phyloP scores from a whole-genome alignment of 2,113 vertebrate species.

The Aptenodytes forsteri region DNA sequence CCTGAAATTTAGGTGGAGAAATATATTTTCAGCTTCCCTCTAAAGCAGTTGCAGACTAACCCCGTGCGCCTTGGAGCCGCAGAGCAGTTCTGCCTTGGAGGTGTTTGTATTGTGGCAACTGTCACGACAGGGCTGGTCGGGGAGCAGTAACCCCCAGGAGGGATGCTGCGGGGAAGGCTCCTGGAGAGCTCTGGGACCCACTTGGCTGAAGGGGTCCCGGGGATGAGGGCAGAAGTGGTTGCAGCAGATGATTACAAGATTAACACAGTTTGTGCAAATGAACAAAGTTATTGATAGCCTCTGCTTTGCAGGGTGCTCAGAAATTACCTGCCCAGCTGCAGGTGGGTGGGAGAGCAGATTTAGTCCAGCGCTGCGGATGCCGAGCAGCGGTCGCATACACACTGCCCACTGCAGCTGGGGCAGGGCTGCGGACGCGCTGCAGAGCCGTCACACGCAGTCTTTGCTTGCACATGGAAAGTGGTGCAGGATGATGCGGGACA shows the following conservation, averaged over 20 bases:
- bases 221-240: fast-evolving
- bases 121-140: neutral
- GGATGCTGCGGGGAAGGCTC: neutral
- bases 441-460: fast-evolving
- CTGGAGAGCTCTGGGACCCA: neutral
- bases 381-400: fast-evolving
- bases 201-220: neutral
- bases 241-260: neutral
- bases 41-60: neutral
- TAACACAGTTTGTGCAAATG: neutral
- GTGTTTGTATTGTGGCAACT: neutral
- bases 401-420: neutral
- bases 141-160: neutral
- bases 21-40: neutral
- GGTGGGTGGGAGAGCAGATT: neutral
- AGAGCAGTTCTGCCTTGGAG: neutral
- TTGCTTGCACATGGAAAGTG: fast-evolving
- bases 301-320: neutral
- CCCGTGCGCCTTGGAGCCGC: fast-evolving
- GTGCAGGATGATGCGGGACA: fast-evolving
- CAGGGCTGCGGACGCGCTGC: too few species aligned
- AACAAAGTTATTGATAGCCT: neutral
- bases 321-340: neutral
- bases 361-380: fast-evolving
- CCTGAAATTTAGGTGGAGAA: neutral